Evolutionary conservation across 64 coral and sea anemone genomes (phyloP).

Genomic region (Montipora cactus): DNA sequence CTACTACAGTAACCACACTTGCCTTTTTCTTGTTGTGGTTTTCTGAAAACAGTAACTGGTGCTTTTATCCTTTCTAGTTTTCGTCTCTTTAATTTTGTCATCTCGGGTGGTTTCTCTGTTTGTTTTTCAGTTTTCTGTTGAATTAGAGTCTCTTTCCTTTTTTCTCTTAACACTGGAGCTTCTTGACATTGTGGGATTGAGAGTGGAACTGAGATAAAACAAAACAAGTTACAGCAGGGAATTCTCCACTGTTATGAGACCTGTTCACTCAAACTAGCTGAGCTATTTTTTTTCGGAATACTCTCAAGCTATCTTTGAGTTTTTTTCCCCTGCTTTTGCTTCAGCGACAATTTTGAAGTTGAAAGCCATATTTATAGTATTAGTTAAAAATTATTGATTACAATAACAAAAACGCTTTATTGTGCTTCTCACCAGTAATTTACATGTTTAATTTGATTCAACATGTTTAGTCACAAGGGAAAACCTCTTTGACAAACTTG

Average conservation of each 20-base stretch:
- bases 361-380: too few relatives aligned
- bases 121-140: not conserved
- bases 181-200: not conserved
- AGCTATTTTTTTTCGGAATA: too few relatives aligned
- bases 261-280: too few relatives aligned
- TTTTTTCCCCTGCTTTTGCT: too few relatives aligned
- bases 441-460: too few relatives aligned
- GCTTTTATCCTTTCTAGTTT: constrained; percentile 82
- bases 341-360: too few relatives aligned
- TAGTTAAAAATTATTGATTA: too few relatives aligned
- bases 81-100: constrained; percentile 64
- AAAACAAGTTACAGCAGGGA: not conserved
- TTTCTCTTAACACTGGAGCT: not conserved
- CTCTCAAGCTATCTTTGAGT: too few relatives aligned
- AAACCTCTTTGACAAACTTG: too few relatives aligned
- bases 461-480: too few relatives aligned
- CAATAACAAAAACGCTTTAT: too few relatives aligned
- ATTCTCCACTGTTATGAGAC: not conserved
- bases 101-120: constrained; percentile 9
- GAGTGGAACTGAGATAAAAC: not conserved
- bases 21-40: constrained; percentile 18
- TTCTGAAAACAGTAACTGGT: constrained; percentile 63
- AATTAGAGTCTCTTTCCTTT: not conserved
- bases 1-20: not conserved
- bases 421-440: too few relatives aligned